These are phyloP conservation scores for Muscicapa comitata DNA, from an alignment of 2,797 vertebrate genomes.

Conservation along the genomic window DNA sequence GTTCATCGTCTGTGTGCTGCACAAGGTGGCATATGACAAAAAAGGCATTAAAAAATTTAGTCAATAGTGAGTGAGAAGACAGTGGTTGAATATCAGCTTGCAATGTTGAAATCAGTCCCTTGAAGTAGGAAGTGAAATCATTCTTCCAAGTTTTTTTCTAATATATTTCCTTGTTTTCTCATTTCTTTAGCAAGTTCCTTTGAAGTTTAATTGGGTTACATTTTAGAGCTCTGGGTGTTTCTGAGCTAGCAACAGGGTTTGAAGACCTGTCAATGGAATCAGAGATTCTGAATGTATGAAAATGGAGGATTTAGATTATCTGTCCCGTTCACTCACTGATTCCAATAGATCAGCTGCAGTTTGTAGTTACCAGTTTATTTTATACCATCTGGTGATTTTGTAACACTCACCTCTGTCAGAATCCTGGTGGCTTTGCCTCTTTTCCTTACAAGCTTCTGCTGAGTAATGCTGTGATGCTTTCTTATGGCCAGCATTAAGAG, in stretches of 20 bases:
- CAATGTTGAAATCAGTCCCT: background rate
- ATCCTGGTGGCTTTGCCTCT: background rate
- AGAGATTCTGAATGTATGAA: background rate
- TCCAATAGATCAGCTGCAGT: background rate
- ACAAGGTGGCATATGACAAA: background rate
- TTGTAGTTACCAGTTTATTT: background rate
- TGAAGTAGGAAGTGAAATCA: background rate
- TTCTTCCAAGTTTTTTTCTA: background rate
- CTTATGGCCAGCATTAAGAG: background rate
- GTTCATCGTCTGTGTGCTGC: background rate
- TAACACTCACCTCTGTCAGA: background rate
- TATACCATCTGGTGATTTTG: background rate
- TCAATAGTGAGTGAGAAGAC: background rate
- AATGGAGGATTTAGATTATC: background rate
- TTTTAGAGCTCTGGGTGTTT: background rate
- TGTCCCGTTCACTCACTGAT: background rate
- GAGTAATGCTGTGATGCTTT: background rate
- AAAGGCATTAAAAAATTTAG: background rate
- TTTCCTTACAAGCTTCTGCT: background rate
- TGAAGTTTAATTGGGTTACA: background rate
- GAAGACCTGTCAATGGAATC: background rate
- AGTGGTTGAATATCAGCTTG: background rate
- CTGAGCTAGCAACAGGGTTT: background rate
- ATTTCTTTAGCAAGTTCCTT: background rate
- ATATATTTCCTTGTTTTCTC: background rate